phyloP scores from a whole-genome alignment of 2,888 invertebrate genomes.

The Patella caerulea region DNA sequence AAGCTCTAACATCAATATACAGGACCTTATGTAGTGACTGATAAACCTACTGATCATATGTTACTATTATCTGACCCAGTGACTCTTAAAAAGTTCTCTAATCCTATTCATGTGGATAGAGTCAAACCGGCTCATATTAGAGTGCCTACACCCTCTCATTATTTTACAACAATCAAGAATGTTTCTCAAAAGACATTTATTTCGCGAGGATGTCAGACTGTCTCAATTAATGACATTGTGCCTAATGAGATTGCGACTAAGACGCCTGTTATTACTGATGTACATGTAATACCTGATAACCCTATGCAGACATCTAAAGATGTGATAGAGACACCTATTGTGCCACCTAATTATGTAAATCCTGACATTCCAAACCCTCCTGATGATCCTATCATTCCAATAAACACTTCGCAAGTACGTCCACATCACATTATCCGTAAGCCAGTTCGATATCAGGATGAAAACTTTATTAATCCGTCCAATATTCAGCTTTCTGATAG shows the following conservation, averaged over 20 bases:
- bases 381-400: background rate
- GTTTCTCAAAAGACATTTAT: background rate
- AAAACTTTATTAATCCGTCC: background rate
- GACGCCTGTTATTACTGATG: no score
- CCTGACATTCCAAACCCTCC: background rate
- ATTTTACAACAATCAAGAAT: background rate
- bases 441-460: background rate
- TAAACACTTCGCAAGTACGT: background rate
- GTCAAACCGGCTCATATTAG: constrained; percentile 16
- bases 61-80: background rate
- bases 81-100: background rate
- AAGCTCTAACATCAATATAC: background rate
- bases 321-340: background rate
- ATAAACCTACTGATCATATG: background rate
- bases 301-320: background rate
- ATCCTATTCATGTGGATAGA: constrained; percentile 9
- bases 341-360: no score
- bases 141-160: background rate
- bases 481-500: background rate
- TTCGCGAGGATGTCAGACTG: background rate
- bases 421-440: background rate
- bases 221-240: background rate
- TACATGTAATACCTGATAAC: background rate
- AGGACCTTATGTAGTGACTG: background rate
- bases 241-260: background rate